Evolutionary conservation across 35 echinoderm and acorn worm species (phyloP).

Genomic region (Heliocidaris erythrogramma): DNA sequence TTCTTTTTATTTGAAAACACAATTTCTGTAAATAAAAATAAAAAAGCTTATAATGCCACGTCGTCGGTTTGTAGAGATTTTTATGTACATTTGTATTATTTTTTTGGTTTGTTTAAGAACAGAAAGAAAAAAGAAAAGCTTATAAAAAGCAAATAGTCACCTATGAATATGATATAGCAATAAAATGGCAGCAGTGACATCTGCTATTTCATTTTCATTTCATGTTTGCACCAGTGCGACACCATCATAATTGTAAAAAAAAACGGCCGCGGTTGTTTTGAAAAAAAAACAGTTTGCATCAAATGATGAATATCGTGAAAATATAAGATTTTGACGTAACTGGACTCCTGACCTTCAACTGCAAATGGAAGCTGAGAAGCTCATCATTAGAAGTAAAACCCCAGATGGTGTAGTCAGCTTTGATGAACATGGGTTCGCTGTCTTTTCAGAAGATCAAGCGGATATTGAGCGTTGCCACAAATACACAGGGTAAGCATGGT

Average conservation of each 20-base stretch:
- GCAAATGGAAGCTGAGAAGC: neutral
- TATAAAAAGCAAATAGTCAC: too few species aligned
- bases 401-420: constrained; percentile 50
- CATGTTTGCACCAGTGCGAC: neutral
- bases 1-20: too few species aligned
- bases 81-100: too few species aligned
- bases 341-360: neutral
- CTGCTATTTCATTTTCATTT: neutral
- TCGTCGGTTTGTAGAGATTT: too few species aligned
- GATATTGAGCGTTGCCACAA: too few species aligned
- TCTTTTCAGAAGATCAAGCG: constrained; percentile 48
- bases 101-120: too few species aligned
- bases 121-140: too few species aligned
- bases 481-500: too few species aligned
- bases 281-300: neutral
- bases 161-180: too few species aligned
- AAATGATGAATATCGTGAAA: neutral
- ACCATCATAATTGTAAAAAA: neutral
- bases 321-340: neutral
- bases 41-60: too few species aligned
- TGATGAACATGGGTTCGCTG: constrained; percentile 58
- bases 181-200: too few species aligned
- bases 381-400: neutral
- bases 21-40: too few species aligned
- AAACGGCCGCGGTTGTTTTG: neutral